Evolutionary conservation across 2,797 vertebrate genomes (phyloP).

Genomic region (Sarcophilus harrisii): DNA sequence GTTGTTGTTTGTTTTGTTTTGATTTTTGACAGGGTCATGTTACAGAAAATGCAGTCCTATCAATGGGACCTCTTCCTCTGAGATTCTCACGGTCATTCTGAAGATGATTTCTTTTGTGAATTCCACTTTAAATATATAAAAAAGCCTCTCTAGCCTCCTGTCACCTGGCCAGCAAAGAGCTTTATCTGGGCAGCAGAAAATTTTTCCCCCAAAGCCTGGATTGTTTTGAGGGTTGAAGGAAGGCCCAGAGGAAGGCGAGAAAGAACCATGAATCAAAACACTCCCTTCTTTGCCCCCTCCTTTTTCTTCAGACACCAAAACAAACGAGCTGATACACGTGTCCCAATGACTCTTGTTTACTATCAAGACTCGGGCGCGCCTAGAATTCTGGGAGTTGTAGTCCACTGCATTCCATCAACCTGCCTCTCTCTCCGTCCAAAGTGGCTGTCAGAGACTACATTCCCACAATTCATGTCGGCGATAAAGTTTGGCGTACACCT

Average conservation of each 20-base stretch:
- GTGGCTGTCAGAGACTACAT: conserved; percentile 74
- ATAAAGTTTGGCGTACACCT: conserved; percentile 65
- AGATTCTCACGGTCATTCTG: not conserved
- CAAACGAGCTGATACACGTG: conserved; percentile 85
- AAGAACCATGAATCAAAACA: conserved; percentile 60
- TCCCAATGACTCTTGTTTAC: conserved; percentile 88
- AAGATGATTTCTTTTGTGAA: conserved; percentile 67
- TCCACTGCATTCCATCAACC: not conserved
- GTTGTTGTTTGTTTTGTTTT: no score
- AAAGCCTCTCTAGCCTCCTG: conserved; percentile 76
- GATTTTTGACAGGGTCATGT: not conserved
- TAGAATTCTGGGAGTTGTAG: conserved; percentile 82
- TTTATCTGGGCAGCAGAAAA: not conserved
- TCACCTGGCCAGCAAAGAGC: conserved; percentile 50
- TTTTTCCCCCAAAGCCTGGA: not conserved
- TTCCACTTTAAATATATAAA: conserved; percentile 70
- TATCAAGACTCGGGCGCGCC: conserved; percentile 69
- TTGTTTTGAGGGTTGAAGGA: not conserved
- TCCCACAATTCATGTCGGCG: conserved; percentile 67
- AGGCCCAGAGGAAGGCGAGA: conserved; percentile 24
- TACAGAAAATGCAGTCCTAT: not conserved
- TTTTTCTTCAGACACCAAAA: conserved; percentile 78
- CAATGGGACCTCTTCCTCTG: not conserved
- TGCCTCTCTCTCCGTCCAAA: fast-evolving
- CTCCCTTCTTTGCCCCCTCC: conserved; percentile 79